These are phyloP conservation scores for Plagodis pulveraria DNA, from an alignment of 2,888 invertebrate genomes.

Conservation along the genomic window DNA sequence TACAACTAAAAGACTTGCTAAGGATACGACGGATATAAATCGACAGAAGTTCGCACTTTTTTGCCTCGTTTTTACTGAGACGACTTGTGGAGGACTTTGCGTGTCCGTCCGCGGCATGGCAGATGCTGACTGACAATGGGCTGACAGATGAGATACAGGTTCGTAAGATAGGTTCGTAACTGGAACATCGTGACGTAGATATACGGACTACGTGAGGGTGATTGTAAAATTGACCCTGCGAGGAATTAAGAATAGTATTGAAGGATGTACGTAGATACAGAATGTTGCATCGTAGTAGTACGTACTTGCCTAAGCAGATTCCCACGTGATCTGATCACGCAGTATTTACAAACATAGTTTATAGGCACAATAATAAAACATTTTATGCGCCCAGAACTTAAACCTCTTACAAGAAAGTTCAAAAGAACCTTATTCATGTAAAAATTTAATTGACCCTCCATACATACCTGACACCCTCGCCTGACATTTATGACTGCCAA, in stretches of 20 bases:
- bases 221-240: slow-evolving; percentile 68
- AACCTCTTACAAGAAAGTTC: no score
- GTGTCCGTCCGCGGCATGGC: slow-evolving; percentile 76
- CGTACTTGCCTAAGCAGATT: no score
- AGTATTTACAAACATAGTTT: no score
- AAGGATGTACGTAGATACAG: slow-evolving; percentile 9
- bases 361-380: no score
- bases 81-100: slow-evolving; percentile 53
- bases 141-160: slow-evolving; percentile 41
- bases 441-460: no score
- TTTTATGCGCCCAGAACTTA: no score
- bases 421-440: no score
- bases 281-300: no score
- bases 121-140: slow-evolving; percentile 65
- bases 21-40: slow-evolving; percentile 52
- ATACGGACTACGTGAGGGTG: slow-evolving; percentile 51
- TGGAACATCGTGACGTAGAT: slow-evolving; percentile 51
- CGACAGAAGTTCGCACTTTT: slow-evolving; percentile 62
- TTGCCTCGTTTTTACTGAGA: slow-evolving; percentile 58
- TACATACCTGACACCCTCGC: no score
- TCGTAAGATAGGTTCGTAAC: slow-evolving; percentile 62
- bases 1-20: slow-evolving; percentile 49
- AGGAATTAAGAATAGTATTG: slow-evolving; percentile 40
- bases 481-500: no score
- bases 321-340: no score